These are phyloP conservation scores for Gallinago nigripennis DNA, from an alignment of 2,797 vertebrate species.

Conservation along the genomic window DNA sequence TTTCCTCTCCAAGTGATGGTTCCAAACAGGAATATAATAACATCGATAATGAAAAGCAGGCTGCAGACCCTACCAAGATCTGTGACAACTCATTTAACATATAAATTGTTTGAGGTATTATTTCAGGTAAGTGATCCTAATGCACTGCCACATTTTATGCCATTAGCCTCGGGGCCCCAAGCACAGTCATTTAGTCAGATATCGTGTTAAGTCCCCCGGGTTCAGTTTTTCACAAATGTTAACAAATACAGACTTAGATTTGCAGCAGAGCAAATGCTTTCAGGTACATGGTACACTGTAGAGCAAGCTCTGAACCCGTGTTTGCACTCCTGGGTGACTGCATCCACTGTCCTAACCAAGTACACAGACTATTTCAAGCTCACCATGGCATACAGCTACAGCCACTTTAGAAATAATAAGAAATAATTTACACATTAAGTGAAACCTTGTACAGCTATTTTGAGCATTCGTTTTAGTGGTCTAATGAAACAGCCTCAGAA, in stretches of 20 bases:
- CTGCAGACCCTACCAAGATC: background rate
- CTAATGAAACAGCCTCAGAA: background rate
- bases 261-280: background rate
- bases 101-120: background rate
- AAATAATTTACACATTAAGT: background rate
- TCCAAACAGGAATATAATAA: background rate
- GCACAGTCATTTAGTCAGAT: background rate
- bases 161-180: background rate
- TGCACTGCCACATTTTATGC: background rate
- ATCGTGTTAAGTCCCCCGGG: background rate
- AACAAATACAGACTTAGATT: background rate
- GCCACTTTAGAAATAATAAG: background rate
- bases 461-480: background rate
- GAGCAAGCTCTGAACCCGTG: background rate
- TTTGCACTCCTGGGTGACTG: background rate
- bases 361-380: background rate
- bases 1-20: background rate
- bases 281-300: fast-evolving
- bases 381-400: background rate
- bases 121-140: conserved; percentile 1
- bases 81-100: background rate
- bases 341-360: background rate
- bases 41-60: background rate
- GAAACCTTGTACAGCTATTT: background rate
- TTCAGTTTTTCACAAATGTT: background rate